A percentile compares a stretch with the other conserved stretches of the same genome.
Conservation (phyloP, 2,888 invertebrate genomes). For the Gibbula magus region DNA sequence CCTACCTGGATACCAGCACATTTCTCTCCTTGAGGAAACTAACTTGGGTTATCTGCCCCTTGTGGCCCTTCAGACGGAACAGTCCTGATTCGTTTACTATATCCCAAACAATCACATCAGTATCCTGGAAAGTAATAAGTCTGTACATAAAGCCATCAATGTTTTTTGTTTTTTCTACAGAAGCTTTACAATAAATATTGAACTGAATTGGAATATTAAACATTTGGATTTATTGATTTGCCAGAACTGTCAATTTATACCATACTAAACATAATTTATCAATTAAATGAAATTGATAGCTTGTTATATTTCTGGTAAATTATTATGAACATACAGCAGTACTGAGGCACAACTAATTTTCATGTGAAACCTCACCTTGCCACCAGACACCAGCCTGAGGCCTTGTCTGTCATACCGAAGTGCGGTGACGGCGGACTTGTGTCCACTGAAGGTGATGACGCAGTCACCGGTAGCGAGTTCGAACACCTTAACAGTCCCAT, state of each 20-base stretch:
- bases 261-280: too few species aligned
- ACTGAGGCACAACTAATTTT: background rate
- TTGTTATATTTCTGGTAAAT: background rate
- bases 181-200: too few species aligned
- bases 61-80: conserved; percentile 92
- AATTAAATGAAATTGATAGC: background rate
- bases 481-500: conserved; percentile 90
- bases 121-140: conserved; percentile 80
- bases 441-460: conserved; percentile 85
- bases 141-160: too few species aligned
- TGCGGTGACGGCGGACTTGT: conserved; percentile 87
- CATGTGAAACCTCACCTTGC: conserved; percentile 79
- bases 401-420: conserved; percentile 89
- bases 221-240: too few species aligned
- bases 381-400: conserved; percentile 90
- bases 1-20: conserved; percentile 75
- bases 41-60: conserved; percentile 88
- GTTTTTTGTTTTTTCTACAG: too few species aligned
- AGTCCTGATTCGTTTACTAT: conserved; percentile 92
- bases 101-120: conserved; percentile 96
- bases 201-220: too few species aligned
- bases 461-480: conserved; percentile 83
- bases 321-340: background rate
- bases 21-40: conserved; percentile 73
- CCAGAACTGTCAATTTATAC: too few species aligned